Evolutionary conservation across 2,888 invertebrate species (phyloP).

Genomic region (Rhyacophila evoluta): DNA sequence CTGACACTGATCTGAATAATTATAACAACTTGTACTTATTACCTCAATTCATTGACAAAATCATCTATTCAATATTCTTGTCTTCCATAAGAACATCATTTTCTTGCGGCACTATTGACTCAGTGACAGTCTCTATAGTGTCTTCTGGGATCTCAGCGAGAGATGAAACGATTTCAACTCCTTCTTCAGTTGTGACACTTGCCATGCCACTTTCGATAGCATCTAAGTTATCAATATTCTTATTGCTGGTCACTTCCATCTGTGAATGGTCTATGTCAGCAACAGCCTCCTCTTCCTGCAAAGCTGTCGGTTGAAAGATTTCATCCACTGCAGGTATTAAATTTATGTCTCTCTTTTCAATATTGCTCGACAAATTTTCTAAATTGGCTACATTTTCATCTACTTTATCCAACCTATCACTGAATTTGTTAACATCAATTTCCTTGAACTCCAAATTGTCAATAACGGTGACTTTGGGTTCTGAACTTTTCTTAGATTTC

Average conservation of each 20-base stretch:
- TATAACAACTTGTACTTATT: no score
- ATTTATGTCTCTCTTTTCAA: neutral
- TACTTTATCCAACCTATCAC: no score
- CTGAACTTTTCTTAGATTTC: slow-evolving; percentile 28
- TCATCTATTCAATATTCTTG: neutral
- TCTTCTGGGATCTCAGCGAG: neutral
- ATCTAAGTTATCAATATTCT: neutral
- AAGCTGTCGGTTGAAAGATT: neutral
- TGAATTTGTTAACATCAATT: slow-evolving; percentile 19
- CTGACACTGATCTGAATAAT: no score
- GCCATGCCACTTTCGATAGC: neutral
- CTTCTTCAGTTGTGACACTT: neutral
- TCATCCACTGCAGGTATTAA: neutral
- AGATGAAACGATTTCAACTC: no score
- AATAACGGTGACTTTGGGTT: neutral
- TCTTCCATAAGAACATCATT: slow-evolving; percentile 28
- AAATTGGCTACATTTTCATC: neutral
- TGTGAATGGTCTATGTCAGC: neutral
- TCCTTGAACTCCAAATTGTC: slow-evolving; percentile 28
- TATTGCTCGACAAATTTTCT: neutral
- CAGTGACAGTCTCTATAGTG: neutral
- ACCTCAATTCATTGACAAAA: no score
- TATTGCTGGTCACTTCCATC: neutral
- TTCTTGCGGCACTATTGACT: neutral
- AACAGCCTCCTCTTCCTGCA: neutral